These are phyloP conservation scores for human DNA, from an alignment of 2,113 vertebrate genomes.

Conservation along the genomic window GRCh38 chr6:43143001-43143500, in stretches of 20 bases:
- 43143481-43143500: conserved; percentile 96
- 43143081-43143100: neutral
- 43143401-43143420: conserved; percentile 87
- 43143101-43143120: neutral
- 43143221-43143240: neutral
- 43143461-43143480: conserved; percentile 99
- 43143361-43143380: neutral
- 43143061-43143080: neutral
- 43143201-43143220: neutral
- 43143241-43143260: neutral
- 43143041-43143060: neutral
- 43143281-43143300: neutral
- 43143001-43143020: neutral
- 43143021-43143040: neutral
- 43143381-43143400: neutral
- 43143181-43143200: neutral
- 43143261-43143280: neutral
- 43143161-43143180: neutral
- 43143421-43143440: conserved; percentile 73
- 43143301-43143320: neutral
- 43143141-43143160: neutral
- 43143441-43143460: conserved; percentile 85
- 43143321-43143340: accelerated
- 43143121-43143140: neutral
- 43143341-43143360: neutral